These are phyloP conservation scores for Scolopax rusticola DNA, from an alignment of 2,797 vertebrate species.

Conservation along the genomic window DNA sequence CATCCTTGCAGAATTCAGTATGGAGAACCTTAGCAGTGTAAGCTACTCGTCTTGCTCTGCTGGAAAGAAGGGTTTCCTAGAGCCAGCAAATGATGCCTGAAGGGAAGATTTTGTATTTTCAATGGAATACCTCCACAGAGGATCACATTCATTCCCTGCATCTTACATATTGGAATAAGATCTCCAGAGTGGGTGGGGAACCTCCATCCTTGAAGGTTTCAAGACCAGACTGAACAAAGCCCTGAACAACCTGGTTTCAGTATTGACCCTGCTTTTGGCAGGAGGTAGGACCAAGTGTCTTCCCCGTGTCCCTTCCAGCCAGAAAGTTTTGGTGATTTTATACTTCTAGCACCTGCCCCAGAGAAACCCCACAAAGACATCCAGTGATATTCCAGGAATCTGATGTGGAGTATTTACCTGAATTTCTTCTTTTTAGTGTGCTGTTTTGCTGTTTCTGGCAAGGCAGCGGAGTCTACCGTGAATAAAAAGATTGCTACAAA, in stretches of 20 bases:
- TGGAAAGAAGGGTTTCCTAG: neutral
- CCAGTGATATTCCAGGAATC: neutral
- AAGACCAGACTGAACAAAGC: neutral
- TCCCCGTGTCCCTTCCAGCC: neutral
- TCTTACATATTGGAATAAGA: neutral
- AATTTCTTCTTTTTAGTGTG: neutral
- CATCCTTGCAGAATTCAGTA: neutral
- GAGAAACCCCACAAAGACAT: neutral
- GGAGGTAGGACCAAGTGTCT: neutral
- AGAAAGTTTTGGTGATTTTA: neutral
- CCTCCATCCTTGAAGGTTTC: neutral
- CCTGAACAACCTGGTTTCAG: neutral
- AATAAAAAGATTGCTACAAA: neutral
- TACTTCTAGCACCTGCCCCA: neutral
- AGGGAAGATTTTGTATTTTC: neutral
- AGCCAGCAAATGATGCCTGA: neutral
- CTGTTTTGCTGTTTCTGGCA: neutral
- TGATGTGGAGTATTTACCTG: neutral
- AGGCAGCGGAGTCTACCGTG: neutral
- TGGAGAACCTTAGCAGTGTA: neutral
- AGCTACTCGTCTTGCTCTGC: neutral
- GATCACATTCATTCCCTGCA: neutral
- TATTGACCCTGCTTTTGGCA: neutral
- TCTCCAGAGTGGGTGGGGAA: neutral
- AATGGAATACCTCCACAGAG: rapidly evolving